These are phyloP conservation scores for Diaprepes abbreviatus DNA, from an alignment of 2,888 invertebrate genomes.

Conservation along the genomic window DNA sequence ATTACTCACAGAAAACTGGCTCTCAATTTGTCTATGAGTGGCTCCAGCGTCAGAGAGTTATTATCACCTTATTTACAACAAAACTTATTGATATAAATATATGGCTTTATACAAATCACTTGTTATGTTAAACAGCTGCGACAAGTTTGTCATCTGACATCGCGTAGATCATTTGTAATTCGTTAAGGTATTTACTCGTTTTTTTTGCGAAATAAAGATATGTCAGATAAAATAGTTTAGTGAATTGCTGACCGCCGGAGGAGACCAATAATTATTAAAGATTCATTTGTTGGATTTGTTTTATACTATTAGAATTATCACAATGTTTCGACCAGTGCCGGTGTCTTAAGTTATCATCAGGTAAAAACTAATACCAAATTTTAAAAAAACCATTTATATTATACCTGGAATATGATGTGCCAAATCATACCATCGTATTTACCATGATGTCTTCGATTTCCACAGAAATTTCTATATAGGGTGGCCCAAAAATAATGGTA, in stretches of 20 bases:
- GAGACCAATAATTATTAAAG: constrained; percentile 28
- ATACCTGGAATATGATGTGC: too few relatives aligned
- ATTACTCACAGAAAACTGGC: constrained; percentile 35
- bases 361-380: too few relatives aligned
- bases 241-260: constrained; percentile 41
- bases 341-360: too few relatives aligned
- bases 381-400: too few relatives aligned
- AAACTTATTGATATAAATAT: constrained; percentile 39
- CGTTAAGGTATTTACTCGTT: constrained; percentile 29
- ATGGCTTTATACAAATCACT: constrained; percentile 23
- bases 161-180: constrained; percentile 38
- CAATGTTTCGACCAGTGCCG: too few relatives aligned
- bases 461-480: too few relatives aligned
- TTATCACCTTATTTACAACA: constrained; percentile 21
- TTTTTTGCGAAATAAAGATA: constrained; percentile 28
- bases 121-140: constrained; percentile 37
- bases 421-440: too few relatives aligned
- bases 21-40: constrained; percentile 35
- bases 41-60: constrained; percentile 13
- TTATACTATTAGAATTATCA: too few relatives aligned
- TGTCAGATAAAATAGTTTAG: constrained; percentile 39
- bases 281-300: too few relatives aligned
- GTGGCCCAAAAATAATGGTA: too few relatives aligned
- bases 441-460: too few relatives aligned
- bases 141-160: constrained; percentile 33